Evolutionary conservation across 2,888 invertebrate genomes (phyloP).

Genomic region (Melanotus villosus): DNA sequence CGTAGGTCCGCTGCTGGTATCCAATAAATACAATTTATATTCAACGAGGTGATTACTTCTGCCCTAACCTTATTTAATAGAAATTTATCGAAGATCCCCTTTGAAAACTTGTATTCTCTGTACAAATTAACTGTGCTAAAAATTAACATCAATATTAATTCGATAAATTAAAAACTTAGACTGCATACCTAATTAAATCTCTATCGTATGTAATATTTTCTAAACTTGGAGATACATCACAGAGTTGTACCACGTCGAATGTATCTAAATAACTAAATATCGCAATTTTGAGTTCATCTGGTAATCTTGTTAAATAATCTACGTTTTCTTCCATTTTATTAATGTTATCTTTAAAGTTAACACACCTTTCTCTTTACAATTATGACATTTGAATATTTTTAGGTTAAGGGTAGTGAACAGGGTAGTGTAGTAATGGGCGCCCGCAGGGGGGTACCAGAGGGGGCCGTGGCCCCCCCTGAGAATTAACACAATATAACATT

Average conservation of each 20-base stretch:
- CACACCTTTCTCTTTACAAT: background rate
- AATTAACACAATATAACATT: too few species aligned
- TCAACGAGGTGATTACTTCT: constrained; percentile 30
- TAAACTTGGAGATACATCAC: background rate
- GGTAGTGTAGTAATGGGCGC: too few species aligned
- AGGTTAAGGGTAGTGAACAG: too few species aligned
- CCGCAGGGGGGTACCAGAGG: too few species aligned
- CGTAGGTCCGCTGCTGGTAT: background rate
- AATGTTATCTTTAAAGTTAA: background rate
- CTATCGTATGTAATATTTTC: constrained; percentile 7
- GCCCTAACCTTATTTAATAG: background rate
- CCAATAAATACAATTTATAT: constrained; percentile 37
- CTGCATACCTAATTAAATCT: constrained; percentile 12
- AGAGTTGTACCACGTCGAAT: constrained; percentile 12
- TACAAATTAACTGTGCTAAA: background rate
- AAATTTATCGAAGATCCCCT: background rate
- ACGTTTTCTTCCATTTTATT: background rate
- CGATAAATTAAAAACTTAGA: background rate
- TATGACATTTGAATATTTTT: too few species aligned
- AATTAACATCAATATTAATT: background rate
- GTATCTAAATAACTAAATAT: constrained; percentile 17
- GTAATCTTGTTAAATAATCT: constrained; percentile 6
- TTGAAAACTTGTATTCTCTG: background rate
- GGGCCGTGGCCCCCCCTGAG: too few species aligned
- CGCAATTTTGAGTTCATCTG: constrained; percentile 24